Evolutionary conservation across 2,888 invertebrate genomes (phyloP).

Genomic region (Tipula lateralis): DNA sequence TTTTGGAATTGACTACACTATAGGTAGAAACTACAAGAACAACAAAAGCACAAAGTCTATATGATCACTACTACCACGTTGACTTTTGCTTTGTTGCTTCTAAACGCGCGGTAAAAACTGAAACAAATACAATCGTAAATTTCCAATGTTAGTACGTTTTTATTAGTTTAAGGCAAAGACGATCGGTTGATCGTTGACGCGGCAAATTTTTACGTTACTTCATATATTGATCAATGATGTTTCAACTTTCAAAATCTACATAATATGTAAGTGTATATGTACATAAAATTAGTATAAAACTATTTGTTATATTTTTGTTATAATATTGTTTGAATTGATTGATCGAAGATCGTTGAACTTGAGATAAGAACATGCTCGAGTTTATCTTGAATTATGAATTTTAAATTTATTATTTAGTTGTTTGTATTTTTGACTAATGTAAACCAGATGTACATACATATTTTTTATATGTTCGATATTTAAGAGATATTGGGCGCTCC

Average conservation of each 20-base stretch:
- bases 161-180: background rate
- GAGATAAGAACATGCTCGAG: background rate
- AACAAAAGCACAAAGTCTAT: no score
- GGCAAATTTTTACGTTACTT: background rate
- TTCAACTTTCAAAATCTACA: background rate
- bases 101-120: background rate
- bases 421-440: background rate
- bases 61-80: background rate
- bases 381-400: background rate
- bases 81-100: background rate
- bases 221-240: background rate
- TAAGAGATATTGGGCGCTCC: no score
- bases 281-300: background rate
- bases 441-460: background rate
- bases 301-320: background rate
- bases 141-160: background rate
- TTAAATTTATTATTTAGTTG: background rate
- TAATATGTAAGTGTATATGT: background rate
- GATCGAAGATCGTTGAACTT: constrained; percentile 1
- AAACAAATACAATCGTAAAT: background rate
- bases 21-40: background rate
- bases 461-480: no score
- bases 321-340: background rate
- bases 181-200: background rate
- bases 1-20: background rate